phyloP scores from a whole-genome alignment of 2,888 invertebrate species.

The Patella depressa region DNA sequence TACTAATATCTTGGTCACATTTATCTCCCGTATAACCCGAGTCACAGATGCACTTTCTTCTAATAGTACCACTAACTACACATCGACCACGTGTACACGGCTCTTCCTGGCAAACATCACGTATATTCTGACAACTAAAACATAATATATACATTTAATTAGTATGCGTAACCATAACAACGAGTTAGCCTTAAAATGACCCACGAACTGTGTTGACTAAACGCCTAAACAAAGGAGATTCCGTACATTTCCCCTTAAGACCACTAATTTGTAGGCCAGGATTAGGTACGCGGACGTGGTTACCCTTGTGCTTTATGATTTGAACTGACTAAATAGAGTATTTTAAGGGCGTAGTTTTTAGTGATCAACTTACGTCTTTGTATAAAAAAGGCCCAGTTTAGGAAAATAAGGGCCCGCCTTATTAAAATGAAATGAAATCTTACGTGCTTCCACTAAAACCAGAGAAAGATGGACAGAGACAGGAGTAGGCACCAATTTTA shows the following conservation, averaged over 20 bases:
- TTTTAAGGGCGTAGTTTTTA: too few relatives aligned
- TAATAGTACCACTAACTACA: constrained; percentile 35
- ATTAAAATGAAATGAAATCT: constrained; percentile 8
- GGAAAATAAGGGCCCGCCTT: too few relatives aligned
- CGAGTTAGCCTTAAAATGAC: too few relatives aligned
- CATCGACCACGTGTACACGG: constrained; percentile 53
- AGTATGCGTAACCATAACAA: too few relatives aligned
- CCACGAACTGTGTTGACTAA: too few relatives aligned
- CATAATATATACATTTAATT: background rate
- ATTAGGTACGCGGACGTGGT: too few relatives aligned
- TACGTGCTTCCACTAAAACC: constrained; percentile 44
- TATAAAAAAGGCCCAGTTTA: too few relatives aligned
- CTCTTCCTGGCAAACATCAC: constrained; percentile 39
- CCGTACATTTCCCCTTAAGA: too few relatives aligned
- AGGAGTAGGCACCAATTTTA: constrained; percentile 35
- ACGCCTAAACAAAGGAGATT: too few relatives aligned
- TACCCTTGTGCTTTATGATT: background rate
- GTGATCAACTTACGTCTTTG: too few relatives aligned
- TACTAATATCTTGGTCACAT: constrained; percentile 49
- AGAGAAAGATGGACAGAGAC: constrained; percentile 48
- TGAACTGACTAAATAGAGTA: background rate
- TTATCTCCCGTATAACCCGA: constrained; percentile 44
- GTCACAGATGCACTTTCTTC: constrained; percentile 43
- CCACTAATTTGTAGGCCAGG: too few relatives aligned
- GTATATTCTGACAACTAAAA: constrained; percentile 30